Evolutionary conservation across 2,113 vertebrate species (phyloP).

Genomic region (Montifringilla adamsi): DNA sequence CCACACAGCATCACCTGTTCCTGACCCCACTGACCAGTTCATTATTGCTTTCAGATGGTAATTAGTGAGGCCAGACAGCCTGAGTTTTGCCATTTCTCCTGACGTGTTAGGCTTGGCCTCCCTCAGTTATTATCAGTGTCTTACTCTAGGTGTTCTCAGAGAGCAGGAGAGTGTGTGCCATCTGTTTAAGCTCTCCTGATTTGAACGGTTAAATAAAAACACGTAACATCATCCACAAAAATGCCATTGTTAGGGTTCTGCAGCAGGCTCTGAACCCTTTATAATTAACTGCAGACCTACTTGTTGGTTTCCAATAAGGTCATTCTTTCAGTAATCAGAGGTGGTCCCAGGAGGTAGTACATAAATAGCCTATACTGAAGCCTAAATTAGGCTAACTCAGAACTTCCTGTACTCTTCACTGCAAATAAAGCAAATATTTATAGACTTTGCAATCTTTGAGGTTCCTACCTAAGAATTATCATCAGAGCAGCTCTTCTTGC

Average conservation of each 20-base stretch:
- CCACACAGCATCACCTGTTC: constrained; percentile 42
- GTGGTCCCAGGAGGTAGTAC: constrained; percentile 45
- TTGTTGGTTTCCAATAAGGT: constrained; percentile 67
- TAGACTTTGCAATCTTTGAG: constrained; percentile 27
- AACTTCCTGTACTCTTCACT: constrained; percentile 50
- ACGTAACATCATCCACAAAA: constrained; percentile 38
- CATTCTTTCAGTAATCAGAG: constrained; percentile 61
- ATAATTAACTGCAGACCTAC: constrained; percentile 64
- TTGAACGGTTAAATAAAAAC: constrained; percentile 56
- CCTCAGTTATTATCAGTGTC: constrained; percentile 9
- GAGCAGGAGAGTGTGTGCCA: constrained; percentile 27
- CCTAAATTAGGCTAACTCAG: constrained; percentile 57
- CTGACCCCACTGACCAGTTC: constrained; percentile 54
- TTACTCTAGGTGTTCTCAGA: constrained; percentile 47
- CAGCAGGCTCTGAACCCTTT: constrained; percentile 35
- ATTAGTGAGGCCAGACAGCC: constrained; percentile 57
- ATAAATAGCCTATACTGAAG: constrained; percentile 57
- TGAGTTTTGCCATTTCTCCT: constrained; percentile 47
- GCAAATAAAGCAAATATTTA: constrained; percentile 63
- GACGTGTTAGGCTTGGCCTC: constrained; percentile 7
- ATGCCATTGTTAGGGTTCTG: constrained; percentile 42
- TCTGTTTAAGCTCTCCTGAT: constrained; percentile 61
- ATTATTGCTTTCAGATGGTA: constrained; percentile 60
- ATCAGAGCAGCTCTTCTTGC: not conserved
- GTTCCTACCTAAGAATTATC: constrained; percentile 2